Percentiles rank a stretch among this genome's conserved stretches.
These are phyloP conservation scores for Reinhardtius hippoglossoides DNA, from an alignment of 2,113 vertebrate species.

Conservation along the genomic window DNA sequence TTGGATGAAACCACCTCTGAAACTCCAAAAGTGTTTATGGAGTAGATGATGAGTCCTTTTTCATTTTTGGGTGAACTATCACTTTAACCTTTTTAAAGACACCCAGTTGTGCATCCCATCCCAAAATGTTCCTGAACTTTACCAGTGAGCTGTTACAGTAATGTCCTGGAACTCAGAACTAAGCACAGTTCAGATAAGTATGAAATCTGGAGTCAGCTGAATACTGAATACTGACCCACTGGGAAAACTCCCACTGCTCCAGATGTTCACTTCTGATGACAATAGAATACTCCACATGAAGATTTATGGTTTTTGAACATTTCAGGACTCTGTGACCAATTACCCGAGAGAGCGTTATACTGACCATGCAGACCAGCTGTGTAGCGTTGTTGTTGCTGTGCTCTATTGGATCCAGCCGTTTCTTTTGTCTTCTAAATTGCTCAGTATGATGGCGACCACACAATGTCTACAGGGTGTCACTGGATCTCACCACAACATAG, in stretches of 20 bases:
- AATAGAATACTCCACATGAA: not conserved
- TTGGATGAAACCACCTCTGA: too few relatives aligned
- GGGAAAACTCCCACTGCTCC: constrained; percentile 12
- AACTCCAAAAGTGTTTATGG: too few relatives aligned
- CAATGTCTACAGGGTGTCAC: not conserved
- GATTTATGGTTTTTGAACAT: not conserved
- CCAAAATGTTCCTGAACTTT: not conserved
- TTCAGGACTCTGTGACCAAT: not conserved
- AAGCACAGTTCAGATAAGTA: not conserved
- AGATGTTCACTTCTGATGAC: constrained; percentile 9
- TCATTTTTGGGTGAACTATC: too few relatives aligned
- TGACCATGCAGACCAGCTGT: not conserved
- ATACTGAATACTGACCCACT: not conserved
- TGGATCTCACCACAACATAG: not conserved
- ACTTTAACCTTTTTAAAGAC: not conserved
- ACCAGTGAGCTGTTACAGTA: not conserved
- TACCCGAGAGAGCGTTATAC: not conserved
- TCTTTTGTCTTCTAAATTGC: not conserved
- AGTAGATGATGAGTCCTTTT: too few relatives aligned
- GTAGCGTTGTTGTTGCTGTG: not conserved
- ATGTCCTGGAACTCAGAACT: not conserved
- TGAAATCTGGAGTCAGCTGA: not conserved
- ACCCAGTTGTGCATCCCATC: not conserved
- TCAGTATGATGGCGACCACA: not conserved
- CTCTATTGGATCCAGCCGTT: not conserved